phyloP scores from a whole-genome alignment of 2,113 vertebrate species.

The Poeciliopsis occidentalis region DNA sequence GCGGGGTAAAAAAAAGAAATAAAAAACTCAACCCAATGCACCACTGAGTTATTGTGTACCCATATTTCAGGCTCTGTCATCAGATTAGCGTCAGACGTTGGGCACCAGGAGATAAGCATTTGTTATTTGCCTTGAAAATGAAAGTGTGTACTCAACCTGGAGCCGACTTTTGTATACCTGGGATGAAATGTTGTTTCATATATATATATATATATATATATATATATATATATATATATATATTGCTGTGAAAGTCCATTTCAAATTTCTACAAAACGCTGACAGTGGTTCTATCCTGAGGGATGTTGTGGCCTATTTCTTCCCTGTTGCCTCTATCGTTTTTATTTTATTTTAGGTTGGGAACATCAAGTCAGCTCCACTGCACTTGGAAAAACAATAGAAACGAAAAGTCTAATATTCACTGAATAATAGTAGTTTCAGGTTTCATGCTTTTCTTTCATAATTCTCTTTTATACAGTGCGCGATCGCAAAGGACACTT shows the following conservation, averaged over 20 bases:
- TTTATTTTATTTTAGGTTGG: too few relatives aligned
- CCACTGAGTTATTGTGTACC: neutral
- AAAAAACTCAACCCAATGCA: neutral
- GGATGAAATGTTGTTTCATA: neutral
- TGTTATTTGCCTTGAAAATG: neutral
- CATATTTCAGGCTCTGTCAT: neutral
- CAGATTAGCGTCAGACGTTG: neutral
- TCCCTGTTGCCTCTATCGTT: neutral
- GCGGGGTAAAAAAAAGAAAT: neutral
- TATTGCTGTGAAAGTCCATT: neutral
- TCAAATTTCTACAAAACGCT: neutral
- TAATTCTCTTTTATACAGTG: too few relatives aligned
- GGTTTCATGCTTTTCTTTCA: neutral
- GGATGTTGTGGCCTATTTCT: neutral
- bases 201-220: neutral
- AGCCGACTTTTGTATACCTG: neutral
- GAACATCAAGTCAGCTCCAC: conserved; percentile 11
- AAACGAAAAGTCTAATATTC: neutral
- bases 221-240: neutral
- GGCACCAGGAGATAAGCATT: neutral
- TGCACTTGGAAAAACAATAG: neutral
- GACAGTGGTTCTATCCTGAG: neutral
- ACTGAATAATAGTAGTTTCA: neutral
- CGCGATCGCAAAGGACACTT: neutral
- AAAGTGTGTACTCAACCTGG: neutral